A percentile compares a stretch with the other conserved stretches of the same genome.
Conservation (phyloP, 2,797 vertebrate genomes). For the Remorina albescens region DNA sequence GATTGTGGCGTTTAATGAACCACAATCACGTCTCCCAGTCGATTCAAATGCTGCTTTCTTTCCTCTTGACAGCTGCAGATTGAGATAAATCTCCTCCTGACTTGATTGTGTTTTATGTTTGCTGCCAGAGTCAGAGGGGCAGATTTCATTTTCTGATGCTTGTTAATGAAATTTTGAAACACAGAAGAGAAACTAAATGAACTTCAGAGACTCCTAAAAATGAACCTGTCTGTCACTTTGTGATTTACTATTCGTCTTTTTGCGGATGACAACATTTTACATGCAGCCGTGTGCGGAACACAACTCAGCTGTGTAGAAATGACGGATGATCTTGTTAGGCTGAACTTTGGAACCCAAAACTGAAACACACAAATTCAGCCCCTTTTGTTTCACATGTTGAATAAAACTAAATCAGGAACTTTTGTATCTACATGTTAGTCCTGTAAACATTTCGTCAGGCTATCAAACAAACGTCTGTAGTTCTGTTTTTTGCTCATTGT, state of each 20-base stretch:
- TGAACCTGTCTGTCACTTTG: neutral
- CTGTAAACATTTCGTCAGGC: too few relatives aligned
- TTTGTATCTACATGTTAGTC: too few relatives aligned
- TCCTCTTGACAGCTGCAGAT: slow-evolving; percentile 1
- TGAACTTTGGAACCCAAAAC: too few relatives aligned
- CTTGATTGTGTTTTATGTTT: neutral
- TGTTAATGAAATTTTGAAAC: neutral
- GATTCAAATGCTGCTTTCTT: neutral
- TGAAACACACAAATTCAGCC: too few relatives aligned
- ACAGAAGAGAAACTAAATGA: neutral
- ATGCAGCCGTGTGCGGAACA: neutral
- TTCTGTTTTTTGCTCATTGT: too few relatives aligned
- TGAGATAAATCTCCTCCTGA: too few relatives aligned
- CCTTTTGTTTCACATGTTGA: too few relatives aligned
- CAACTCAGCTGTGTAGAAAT: neutral
- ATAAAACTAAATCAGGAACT: too few relatives aligned
- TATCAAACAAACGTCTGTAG: too few relatives aligned
- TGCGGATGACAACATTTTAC: neutral
- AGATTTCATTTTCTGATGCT: too few relatives aligned
- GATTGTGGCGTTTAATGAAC: slow-evolving; percentile 17
- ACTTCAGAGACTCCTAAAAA: neutral
- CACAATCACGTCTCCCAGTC: neutral
- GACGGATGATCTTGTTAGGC: too few relatives aligned
- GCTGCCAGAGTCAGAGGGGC: too few relatives aligned
- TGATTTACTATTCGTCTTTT: neutral